phyloP scores from a whole-genome alignment of 2,888 invertebrate genomes.

The Drosophila stalkeri region DNA sequence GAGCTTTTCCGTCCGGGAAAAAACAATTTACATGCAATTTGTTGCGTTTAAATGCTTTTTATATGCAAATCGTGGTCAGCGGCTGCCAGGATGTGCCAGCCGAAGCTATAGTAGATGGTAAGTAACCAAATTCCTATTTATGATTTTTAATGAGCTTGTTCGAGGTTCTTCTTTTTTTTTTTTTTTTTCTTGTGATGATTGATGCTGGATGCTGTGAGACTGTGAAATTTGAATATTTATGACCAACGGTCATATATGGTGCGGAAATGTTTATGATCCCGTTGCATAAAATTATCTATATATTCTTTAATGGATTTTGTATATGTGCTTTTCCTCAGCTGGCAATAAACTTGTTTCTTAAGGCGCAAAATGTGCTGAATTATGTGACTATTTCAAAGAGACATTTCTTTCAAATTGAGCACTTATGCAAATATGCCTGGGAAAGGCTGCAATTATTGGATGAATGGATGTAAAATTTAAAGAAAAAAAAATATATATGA shows the following conservation, averaged over 20 bases:
- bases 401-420: conserved; percentile 48
- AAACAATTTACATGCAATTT: conserved; percentile 78
- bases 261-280: conserved; percentile 82
- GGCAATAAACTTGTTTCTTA: conserved; percentile 65
- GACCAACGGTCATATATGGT: conserved; percentile 84
- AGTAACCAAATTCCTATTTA: conserved; percentile 61
- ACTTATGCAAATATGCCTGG: conserved; percentile 66
- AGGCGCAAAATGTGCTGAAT: conserved; percentile 61
- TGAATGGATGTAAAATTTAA: background rate
- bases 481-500: background rate
- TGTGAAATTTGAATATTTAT: conserved; percentile 83
- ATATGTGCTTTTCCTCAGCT: conserved; percentile 39
- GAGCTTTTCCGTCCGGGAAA: conserved; percentile 57
- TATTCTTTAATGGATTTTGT: conserved; percentile 5
- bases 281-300: conserved; percentile 58
- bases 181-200: conserved; percentile 53
- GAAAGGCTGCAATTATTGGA: conserved; percentile 23
- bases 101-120: conserved; percentile 27
- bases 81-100: conserved; percentile 42
- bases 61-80: conserved; percentile 80
- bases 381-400: conserved; percentile 41
- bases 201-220: conserved; percentile 62
- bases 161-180: conserved; percentile 13
- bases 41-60: conserved; percentile 79
- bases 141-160: conserved; percentile 74